A percentile compares a stretch with the other conserved stretches of the same genome.
phyloP scores from a whole-genome alignment of 2,113 vertebrate species.

The Alces alces region DNA sequence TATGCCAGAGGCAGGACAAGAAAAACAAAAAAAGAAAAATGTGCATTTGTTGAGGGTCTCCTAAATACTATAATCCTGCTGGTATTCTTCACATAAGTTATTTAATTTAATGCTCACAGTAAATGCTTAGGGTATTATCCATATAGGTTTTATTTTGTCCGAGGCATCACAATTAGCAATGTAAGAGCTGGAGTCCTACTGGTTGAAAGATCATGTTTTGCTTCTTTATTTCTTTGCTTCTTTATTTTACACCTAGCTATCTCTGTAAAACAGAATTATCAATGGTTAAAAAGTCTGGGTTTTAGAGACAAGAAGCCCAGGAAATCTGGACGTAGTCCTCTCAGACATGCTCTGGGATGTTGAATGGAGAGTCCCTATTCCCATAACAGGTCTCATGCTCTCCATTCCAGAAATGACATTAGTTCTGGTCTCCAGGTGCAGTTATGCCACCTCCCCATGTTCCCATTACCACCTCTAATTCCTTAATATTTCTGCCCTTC shows the following conservation, averaged over 20 bases:
- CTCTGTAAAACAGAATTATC: background rate
- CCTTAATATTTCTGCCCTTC: background rate
- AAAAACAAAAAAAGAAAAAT: background rate
- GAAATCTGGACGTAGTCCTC: background rate
- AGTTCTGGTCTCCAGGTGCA: background rate
- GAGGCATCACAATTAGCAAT: background rate
- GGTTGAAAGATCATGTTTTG: background rate
- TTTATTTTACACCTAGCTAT: background rate
- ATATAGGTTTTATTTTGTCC: background rate
- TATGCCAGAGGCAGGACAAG: background rate
- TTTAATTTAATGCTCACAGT: background rate
- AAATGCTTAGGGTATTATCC: background rate
- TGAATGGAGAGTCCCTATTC: background rate
- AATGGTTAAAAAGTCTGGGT: background rate
- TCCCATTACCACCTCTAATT: background rate
- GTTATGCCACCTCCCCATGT: background rate
- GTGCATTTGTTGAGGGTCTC: background rate
- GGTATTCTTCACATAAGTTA: background rate
- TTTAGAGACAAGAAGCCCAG: background rate
- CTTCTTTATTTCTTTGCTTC: background rate
- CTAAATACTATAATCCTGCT: background rate
- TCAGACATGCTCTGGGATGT: background rate
- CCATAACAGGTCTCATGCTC: background rate
- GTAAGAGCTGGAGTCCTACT: background rate
- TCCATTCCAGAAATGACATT: background rate